These are phyloP conservation scores for Oryzias sinensis DNA, from an alignment of 2,797 vertebrate genomes.

Conservation along the genomic window DNA sequence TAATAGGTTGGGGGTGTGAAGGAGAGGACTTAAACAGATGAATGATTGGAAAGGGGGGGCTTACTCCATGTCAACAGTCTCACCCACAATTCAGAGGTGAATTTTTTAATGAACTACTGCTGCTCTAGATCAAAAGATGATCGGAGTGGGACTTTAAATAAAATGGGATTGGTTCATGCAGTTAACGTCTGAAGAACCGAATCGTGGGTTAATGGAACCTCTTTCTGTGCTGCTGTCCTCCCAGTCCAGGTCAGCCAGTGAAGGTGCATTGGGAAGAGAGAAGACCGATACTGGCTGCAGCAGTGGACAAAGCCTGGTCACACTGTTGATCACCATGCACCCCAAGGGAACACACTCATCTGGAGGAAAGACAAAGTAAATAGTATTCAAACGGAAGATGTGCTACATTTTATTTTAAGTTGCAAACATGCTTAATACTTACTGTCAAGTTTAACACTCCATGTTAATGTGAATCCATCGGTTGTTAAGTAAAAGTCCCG, in stretches of 20 bases:
- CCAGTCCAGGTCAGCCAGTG: slow-evolving; percentile 89
- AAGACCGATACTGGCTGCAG: slow-evolving; percentile 83
- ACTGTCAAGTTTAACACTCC: slow-evolving; percentile 91
- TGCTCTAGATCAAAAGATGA: too few relatives aligned
- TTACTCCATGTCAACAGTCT: too few relatives aligned
- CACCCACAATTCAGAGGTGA: too few relatives aligned
- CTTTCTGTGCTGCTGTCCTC: slow-evolving; percentile 78
- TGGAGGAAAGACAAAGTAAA: slow-evolving; percentile 60
- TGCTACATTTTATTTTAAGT: neutral
- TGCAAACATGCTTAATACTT: slow-evolving; percentile 29
- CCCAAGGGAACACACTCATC: slow-evolving; percentile 88
- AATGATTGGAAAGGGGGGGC: too few relatives aligned
- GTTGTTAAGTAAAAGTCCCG: slow-evolving; percentile 95
- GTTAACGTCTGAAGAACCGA: too few relatives aligned
- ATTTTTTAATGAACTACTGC: too few relatives aligned
- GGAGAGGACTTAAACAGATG: too few relatives aligned
- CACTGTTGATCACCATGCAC: slow-evolving; percentile 88
- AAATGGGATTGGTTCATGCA: too few relatives aligned
- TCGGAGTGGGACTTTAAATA: too few relatives aligned
- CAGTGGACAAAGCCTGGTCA: slow-evolving; percentile 83
- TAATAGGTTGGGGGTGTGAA: too few relatives aligned
- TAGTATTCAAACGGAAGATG: neutral
- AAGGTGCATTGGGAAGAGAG: slow-evolving; percentile 86
- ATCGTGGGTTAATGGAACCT: slow-evolving; percentile 43
- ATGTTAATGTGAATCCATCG: slow-evolving; percentile 91